These are phyloP conservation scores for Oreortyx pictus DNA, from an alignment of 2,797 vertebrate genomes.

Conservation along the genomic window DNA sequence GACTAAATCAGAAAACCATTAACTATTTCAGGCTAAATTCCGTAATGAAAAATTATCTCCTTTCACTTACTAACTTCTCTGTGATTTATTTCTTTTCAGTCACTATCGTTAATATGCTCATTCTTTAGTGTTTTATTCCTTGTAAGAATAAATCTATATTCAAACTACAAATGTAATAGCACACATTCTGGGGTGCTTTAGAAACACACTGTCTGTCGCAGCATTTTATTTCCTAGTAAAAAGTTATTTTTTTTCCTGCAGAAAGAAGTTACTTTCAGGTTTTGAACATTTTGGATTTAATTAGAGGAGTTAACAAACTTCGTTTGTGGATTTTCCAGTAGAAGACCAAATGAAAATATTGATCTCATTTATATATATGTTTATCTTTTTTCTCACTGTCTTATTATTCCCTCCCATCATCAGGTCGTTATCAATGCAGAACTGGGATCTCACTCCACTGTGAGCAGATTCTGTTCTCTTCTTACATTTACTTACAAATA, in stretches of 20 bases:
- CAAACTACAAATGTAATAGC: background rate
- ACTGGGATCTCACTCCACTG: background rate
- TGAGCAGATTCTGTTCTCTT: background rate
- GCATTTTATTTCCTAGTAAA: background rate
- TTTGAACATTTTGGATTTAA: background rate
- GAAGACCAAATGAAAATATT: background rate
- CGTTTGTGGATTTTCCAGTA: background rate
- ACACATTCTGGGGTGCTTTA: background rate
- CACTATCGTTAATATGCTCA: background rate
- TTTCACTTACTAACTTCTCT: background rate
- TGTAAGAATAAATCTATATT: background rate
- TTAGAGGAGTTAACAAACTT: background rate
- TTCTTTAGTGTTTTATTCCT: background rate
- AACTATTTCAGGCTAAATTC: background rate
- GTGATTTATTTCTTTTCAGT: background rate
- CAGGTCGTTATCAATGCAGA: background rate
- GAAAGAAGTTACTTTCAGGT: background rate
- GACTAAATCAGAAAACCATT: background rate
- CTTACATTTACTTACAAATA: background rate
- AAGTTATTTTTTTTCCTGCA: background rate
- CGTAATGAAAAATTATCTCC: background rate
- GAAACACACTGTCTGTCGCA: background rate
- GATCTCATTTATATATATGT: background rate
- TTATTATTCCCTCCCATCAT: background rate
- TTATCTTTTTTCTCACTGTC: background rate